Conservation (phyloP, 2,113 vertebrate genomes). For the Sturnira hondurensis region DNA sequence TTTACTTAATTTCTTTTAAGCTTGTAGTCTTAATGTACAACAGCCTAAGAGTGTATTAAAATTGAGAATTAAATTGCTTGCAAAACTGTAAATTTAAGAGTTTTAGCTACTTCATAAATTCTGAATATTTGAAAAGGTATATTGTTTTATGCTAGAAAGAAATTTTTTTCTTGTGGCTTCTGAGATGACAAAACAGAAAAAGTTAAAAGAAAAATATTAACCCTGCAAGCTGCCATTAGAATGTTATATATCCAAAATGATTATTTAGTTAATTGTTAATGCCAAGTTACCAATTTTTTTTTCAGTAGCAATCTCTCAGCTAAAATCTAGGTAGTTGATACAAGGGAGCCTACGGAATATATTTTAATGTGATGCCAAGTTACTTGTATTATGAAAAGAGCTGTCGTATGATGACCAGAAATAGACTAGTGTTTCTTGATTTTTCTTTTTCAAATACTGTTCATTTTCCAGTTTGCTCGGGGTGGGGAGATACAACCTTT, state of each 20-base stretch:
- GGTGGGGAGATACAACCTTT: not conserved
- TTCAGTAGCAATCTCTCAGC: not conserved
- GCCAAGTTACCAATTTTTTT: not conserved
- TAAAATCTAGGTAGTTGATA: not conserved
- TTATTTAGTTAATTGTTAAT: not conserved
- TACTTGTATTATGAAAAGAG: not conserved
- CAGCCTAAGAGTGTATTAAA: not conserved
- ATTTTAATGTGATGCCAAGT: slow-evolving; percentile 16
- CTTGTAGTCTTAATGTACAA: not conserved
- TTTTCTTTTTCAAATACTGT: not conserved
- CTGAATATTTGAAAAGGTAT: not conserved
- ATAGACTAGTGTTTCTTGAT: not conserved
- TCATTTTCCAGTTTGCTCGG: not conserved
- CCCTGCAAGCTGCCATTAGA: not conserved
- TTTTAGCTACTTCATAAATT: not conserved
- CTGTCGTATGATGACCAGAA: not conserved
- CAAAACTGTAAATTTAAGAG: not conserved
- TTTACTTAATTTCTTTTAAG: slow-evolving; percentile 18
- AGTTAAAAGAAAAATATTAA: not conserved
- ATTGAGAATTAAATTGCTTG: not conserved
- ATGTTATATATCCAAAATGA: not conserved
- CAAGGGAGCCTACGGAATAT: not conserved
- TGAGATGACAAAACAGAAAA: not conserved
- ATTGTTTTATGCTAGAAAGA: not conserved
- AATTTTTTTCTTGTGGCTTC: not conserved